phyloP scores from a whole-genome alignment of 2,797 vertebrate genomes.

The Silurus lanzhouensis region DNA sequence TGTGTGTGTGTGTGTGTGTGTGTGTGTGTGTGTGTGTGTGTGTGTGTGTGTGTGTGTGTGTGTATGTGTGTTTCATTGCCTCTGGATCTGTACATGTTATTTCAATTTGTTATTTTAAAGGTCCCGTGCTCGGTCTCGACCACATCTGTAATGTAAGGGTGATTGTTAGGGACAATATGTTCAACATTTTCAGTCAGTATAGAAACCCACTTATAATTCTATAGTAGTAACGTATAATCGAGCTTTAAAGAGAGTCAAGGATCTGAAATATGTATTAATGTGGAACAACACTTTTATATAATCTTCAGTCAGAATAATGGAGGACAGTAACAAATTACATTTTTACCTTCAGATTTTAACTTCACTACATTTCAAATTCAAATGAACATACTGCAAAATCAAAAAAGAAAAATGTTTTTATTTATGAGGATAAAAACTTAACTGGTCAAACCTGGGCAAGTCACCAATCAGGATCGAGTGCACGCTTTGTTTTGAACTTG shows the following conservation, averaged over 20 bases:
- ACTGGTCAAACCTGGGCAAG: too few relatives aligned
- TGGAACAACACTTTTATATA: background rate
- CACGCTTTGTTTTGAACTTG: too few relatives aligned
- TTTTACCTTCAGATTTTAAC: too few relatives aligned
- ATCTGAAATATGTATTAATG: background rate
- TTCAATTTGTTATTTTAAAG: background rate
- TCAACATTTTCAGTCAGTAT: background rate
- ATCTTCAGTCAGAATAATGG: background rate
- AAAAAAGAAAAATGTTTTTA: too few relatives aligned
- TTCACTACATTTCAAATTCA: too few relatives aligned
- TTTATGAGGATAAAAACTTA: too few relatives aligned
- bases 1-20: constrained; percentile 15
- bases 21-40: constrained; percentile 11
- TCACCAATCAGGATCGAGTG: too few relatives aligned
- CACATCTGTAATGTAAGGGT: background rate
- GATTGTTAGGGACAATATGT: background rate
- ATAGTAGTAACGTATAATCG: background rate
- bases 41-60: constrained; percentile 3
- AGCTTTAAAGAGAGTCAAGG: background rate
- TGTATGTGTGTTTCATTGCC: background rate
- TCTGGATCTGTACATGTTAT: background rate
- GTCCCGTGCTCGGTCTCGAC: background rate
- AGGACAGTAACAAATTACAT: too few relatives aligned
- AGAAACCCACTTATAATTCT: background rate
- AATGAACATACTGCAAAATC: too few relatives aligned